phyloP scores from a whole-genome alignment of 1,140 invertebrate species.

The Tenebrio molitor region DNA sequence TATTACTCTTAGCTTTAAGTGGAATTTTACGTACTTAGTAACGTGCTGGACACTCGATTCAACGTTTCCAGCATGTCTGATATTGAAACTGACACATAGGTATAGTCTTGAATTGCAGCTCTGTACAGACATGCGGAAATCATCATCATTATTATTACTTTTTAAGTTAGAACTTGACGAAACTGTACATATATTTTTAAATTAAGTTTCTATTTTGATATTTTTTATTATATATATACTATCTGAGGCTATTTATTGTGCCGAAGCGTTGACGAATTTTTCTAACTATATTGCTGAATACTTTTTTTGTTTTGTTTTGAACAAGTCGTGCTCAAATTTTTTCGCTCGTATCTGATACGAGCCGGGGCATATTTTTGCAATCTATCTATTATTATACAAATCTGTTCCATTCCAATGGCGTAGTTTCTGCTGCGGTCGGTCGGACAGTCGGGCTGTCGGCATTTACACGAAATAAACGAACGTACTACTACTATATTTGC shows the following conservation, averaged over 20 bases:
- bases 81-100: conserved; percentile 1
- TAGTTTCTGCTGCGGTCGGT: not conserved
- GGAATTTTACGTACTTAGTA: conserved; percentile 62
- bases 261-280: conserved; percentile 47
- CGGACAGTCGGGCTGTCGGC: not conserved
- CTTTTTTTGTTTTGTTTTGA: conserved; percentile 41
- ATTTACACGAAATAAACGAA: conserved; percentile 34
- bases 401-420: conserved; percentile 34
- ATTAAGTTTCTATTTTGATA: conserved; percentile 59
- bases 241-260: conserved; percentile 50
- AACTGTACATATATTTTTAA: conserved; percentile 54
- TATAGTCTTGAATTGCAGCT: conserved; percentile 33
- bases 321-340: conserved; percentile 40
- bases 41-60: conserved; percentile 56
- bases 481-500: conserved; percentile 9
- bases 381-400: conserved; percentile 47
- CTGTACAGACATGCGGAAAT: conserved; percentile 41
- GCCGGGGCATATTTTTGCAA: conserved; percentile 44
- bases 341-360: conserved; percentile 54
- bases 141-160: no score
- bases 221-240: conserved; percentile 55
- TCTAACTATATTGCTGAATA: conserved; percentile 30
- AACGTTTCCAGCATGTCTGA: conserved; percentile 32
- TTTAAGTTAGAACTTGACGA: conserved; percentile 37
- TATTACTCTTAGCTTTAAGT: conserved; percentile 62